These are phyloP conservation scores for silkworm (Bombyx mori) DNA, from an alignment of 1,140 invertebrate genomes.

Conservation along the genomic window DNA sequence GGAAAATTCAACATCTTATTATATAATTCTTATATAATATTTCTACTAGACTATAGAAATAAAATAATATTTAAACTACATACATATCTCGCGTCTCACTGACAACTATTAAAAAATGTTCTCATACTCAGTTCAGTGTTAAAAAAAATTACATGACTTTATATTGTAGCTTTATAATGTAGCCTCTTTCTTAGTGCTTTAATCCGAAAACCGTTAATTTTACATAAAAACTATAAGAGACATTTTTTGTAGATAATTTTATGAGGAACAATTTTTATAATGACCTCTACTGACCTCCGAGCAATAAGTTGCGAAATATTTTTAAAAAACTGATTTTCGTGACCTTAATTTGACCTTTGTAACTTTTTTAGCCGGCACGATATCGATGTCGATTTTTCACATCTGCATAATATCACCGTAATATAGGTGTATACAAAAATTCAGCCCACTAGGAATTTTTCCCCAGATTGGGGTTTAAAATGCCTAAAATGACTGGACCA, in stretches of 20 bases:
- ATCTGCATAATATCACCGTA: constrained; percentile 8
- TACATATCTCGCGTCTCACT: no score
- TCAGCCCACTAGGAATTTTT: constrained; percentile 13
- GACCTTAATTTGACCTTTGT: constrained; percentile 9
- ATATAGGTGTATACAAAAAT: constrained; percentile 13
- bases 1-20: no score
- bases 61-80: no score
- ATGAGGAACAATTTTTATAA: constrained; percentile 14
- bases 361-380: constrained; percentile 15
- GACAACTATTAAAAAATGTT: no score
- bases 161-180: no score
- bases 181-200: constrained; percentile 8
- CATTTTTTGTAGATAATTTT: constrained; percentile 8
- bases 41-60: no score
- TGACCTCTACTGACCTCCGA: constrained; percentile 10
- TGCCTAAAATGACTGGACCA: constrained; percentile 13
- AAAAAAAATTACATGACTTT: no score
- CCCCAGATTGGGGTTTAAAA: constrained; percentile 12
- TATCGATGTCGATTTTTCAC: constrained; percentile 11
- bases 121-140: no score
- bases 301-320: constrained; percentile 8
- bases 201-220: constrained; percentile 14
- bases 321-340: constrained; percentile 8
- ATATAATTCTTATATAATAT: no score
- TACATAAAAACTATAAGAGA: constrained; percentile 12